phyloP scores from a whole-genome alignment of 2,888 invertebrate species.

The Yponomeuta plumbellus region DNA sequence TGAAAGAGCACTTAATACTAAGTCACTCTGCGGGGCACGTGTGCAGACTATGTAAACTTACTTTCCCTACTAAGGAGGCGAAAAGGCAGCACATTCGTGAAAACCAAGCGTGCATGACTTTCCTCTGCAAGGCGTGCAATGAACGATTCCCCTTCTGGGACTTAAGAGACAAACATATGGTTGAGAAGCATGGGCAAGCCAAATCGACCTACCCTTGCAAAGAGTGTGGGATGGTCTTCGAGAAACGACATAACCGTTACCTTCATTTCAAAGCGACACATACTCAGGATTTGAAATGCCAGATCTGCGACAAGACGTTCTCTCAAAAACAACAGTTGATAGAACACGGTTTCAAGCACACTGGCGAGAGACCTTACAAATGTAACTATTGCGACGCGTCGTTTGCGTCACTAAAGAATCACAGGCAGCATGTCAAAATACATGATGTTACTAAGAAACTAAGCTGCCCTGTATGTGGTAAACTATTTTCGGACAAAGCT shows the following conservation, averaged over 20 bases:
- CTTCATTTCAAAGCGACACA: slow-evolving; percentile 21
- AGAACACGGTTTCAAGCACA: slow-evolving; percentile 19
- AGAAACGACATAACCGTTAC: slow-evolving; percentile 15
- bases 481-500: neutral
- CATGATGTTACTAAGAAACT: slow-evolving; percentile 11
- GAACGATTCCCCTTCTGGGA: slow-evolving; percentile 19
- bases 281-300: slow-evolving; percentile 22
- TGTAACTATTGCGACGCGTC: slow-evolving; percentile 19
- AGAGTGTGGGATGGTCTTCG: slow-evolving; percentile 21
- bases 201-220: slow-evolving; percentile 19
- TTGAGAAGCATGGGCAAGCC: slow-evolving; percentile 19
- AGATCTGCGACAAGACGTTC: slow-evolving; percentile 21
- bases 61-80: slow-evolving; percentile 18
- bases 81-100: slow-evolving; percentile 19
- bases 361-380: slow-evolving; percentile 17
- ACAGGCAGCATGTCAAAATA: slow-evolving; percentile 15
- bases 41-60: slow-evolving; percentile 21
- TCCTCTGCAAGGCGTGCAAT: slow-evolving; percentile 17
- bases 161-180: slow-evolving; percentile 18
- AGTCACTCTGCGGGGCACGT: neutral
- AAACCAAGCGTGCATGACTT: slow-evolving; percentile 20
- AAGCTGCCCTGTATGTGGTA: slow-evolving; percentile 9
- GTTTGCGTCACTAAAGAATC: slow-evolving; percentile 10
- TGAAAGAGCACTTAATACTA: slow-evolving; percentile 18
- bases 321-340: slow-evolving; percentile 10